Percentiles rank a stretch among this genome's conserved stretches.
phyloP scores from a whole-genome alignment of 2,888 invertebrate genomes.

The Heliothis peltigera region DNA sequence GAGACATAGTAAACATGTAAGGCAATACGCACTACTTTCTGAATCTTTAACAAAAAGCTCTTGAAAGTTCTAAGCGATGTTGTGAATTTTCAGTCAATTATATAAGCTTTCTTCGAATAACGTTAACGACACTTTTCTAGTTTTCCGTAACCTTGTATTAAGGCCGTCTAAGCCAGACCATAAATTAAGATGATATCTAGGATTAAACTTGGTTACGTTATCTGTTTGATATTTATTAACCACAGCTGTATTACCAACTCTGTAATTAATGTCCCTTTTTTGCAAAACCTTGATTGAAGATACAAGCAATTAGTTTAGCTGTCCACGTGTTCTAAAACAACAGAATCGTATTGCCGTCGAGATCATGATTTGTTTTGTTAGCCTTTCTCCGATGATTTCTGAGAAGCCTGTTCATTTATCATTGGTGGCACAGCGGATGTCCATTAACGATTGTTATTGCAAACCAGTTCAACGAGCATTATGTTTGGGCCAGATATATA shows the following conservation, averaged over 20 bases:
- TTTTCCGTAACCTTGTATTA: conserved; percentile 7
- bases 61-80: conserved; percentile 11
- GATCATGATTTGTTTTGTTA: conserved; percentile 52
- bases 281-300: conserved; percentile 6
- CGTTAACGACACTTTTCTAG: neutral
- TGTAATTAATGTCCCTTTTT: conserved; percentile 16
- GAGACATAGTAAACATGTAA: conserved; percentile 64
- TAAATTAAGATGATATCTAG: conserved; percentile 34
- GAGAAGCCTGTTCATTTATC: conserved; percentile 69
- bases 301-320: conserved; percentile 22
- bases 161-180: conserved; percentile 5
- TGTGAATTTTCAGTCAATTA: conserved; percentile 7
- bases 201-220: conserved; percentile 33
- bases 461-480: conserved; percentile 71
- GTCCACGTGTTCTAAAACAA: conserved; percentile 29
- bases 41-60: conserved; percentile 14
- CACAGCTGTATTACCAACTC: conserved; percentile 4
- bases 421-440: conserved; percentile 69
- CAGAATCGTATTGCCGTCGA: conserved; percentile 38
- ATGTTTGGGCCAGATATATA: conserved; percentile 63
- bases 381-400: conserved; percentile 65
- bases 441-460: conserved; percentile 77
- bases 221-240: conserved; percentile 14
- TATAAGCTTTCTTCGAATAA: conserved; percentile 1
- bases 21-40: conserved; percentile 26